phyloP scores from a whole-genome alignment of 2,888 invertebrate species.

The Xanthia togata region DNA sequence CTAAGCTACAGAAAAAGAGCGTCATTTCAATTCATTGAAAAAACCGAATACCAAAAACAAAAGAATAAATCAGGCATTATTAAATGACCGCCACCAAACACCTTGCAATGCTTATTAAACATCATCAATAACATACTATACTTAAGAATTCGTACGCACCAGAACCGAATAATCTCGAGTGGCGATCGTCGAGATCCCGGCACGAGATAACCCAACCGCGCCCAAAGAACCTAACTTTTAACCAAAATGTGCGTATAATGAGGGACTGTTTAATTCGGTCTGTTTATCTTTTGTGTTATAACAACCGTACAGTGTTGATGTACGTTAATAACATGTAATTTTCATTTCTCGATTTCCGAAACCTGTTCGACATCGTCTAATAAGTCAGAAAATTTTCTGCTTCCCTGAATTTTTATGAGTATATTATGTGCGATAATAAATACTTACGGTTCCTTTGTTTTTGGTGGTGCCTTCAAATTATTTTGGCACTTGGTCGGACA shows the following conservation, averaged over 20 bases:
- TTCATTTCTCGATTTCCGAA: constrained; percentile 86
- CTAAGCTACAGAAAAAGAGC: background rate
- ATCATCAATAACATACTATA: constrained; percentile 66
- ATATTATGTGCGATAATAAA: constrained; percentile 75
- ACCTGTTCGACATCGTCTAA: constrained; percentile 85
- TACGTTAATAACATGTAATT: constrained; percentile 89
- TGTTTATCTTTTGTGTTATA: constrained; percentile 90
- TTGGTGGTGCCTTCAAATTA: constrained; percentile 57
- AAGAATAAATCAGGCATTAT: constrained; percentile 54
- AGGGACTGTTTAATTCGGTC: constrained; percentile 87
- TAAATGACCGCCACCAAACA: constrained; percentile 59
- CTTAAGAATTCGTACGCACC: constrained; percentile 73
- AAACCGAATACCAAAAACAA: background rate
- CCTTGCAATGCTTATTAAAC: constrained; percentile 68
- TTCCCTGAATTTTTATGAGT: constrained; percentile 83
- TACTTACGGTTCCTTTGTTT: constrained; percentile 74
- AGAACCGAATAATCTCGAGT: constrained; percentile 82
- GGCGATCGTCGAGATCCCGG: constrained; percentile 80
- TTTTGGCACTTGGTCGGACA: constrained; percentile 57
- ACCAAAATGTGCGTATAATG: constrained; percentile 87
- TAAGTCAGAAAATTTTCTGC: constrained; percentile 81
- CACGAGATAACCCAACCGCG: constrained; percentile 80
- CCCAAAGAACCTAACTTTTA: constrained; percentile 86
- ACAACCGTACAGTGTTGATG: constrained; percentile 88
- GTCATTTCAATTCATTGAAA: constrained; percentile 28